Evolutionary conservation across 2,888 invertebrate species (phyloP).

Genomic region (Patella ulyssiponensis): DNA sequence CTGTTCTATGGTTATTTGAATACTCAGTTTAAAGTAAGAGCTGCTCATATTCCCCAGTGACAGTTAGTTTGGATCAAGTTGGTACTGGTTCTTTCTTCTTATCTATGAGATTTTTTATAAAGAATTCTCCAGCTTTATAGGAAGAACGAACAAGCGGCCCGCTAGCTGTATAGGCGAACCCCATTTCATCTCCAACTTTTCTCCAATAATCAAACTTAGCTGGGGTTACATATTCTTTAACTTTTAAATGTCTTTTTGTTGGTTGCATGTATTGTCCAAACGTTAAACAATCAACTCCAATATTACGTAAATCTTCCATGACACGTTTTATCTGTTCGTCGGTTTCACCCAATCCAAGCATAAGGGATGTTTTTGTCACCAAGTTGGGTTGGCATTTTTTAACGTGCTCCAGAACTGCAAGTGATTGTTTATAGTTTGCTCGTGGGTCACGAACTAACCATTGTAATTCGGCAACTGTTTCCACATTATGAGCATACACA

Average conservation of each 20-base stretch:
- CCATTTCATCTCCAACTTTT: constrained; percentile 83
- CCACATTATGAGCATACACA: constrained; percentile 98
- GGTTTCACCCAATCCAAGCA: constrained; percentile 87
- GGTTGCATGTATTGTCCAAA: constrained; percentile 99
- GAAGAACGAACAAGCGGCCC: constrained; percentile 97
- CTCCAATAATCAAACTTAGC: constrained; percentile 92
- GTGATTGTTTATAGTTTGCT: constrained; percentile 91
- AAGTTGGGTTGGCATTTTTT: constrained; percentile 86
- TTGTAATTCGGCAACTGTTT: constrained; percentile 93
- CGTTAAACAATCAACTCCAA: constrained; percentile 94
- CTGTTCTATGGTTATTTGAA: too few relatives aligned
- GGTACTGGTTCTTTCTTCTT: constrained; percentile 15
- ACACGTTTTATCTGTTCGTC: constrained; percentile 80
- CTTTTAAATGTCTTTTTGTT: constrained; percentile 92
- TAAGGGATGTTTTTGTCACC: constrained; percentile 97
- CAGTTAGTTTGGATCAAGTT: not conserved
- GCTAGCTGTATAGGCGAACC: constrained; percentile 96
- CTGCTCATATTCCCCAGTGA: not conserved
- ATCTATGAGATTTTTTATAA: constrained; percentile 50
- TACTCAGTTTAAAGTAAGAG: too few relatives aligned
- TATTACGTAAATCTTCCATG: constrained; percentile 84
- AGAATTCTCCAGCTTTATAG: constrained; percentile 88
- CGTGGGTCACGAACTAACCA: constrained; percentile 88
- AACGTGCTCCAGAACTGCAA: constrained; percentile 85
- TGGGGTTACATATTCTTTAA: constrained; percentile 96